A percentile compares a stretch with the other conserved stretches of the same genome.
Evolutionary conservation across 1,140 invertebrate species (phyloP).

Genomic region (Branchinecta lindahli): DNA sequence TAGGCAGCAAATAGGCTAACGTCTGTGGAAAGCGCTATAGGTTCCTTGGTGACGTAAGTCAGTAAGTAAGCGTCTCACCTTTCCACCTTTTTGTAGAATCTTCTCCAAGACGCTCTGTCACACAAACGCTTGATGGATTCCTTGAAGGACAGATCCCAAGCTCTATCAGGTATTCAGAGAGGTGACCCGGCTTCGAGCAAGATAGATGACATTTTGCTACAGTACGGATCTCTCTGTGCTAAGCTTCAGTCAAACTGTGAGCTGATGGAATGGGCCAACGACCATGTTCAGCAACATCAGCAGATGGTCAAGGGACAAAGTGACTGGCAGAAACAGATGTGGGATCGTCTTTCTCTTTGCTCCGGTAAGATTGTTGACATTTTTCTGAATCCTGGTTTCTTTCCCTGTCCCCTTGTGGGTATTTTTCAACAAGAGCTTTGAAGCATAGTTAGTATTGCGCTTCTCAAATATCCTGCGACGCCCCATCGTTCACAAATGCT

Average conservation of each 20-base stretch:
- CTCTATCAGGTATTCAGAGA: constrained; percentile 40
- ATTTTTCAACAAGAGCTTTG: no score
- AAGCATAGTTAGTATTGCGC: no score
- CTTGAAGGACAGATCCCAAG: constrained; percentile 69
- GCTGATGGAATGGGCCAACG: constrained; percentile 53
- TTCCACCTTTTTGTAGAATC: constrained; percentile 15
- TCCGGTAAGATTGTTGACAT: constrained; percentile 30
- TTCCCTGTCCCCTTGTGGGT: no score
- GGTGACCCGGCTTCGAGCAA: constrained; percentile 36
- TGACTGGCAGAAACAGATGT: constrained; percentile 72
- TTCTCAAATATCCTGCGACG: no score
- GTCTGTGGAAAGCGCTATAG: no score
- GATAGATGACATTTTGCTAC: constrained; percentile 46
- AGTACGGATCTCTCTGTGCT: constrained; percentile 53
- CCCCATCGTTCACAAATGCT: no score
- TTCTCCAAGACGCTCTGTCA: constrained; percentile 67
- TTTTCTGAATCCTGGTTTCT: background rate
- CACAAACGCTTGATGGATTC: constrained; percentile 79
- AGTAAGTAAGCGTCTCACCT: no score
- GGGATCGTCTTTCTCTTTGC: constrained; percentile 58
- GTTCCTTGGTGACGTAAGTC: no score
- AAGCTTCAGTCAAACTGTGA: constrained; percentile 44
- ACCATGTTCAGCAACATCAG: constrained; percentile 63
- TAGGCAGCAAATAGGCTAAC: no score
- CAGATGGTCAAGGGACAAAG: constrained; percentile 67